Percentiles rank a stretch among this genome's conserved stretches.
phyloP scores from a whole-genome alignment of 2,113 vertebrate genomes.

The Alces alces region DNA sequence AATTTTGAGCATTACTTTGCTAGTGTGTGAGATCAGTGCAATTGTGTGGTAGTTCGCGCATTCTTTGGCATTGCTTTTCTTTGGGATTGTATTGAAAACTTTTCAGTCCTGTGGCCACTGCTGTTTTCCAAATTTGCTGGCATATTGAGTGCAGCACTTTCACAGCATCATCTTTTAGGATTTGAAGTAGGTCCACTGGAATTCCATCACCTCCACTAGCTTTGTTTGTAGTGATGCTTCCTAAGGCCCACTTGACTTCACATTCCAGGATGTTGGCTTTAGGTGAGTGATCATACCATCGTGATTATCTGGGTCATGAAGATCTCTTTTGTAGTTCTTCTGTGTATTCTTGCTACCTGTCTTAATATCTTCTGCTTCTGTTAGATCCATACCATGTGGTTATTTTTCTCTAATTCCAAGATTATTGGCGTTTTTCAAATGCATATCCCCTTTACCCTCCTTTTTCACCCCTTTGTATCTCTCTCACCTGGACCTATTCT shows the following conservation, averaged over 20 bases:
- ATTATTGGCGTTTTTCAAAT: not conserved
- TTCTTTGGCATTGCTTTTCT: not conserved
- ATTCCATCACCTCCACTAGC: not conserved
- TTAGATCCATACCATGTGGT: not conserved
- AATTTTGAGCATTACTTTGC: not conserved
- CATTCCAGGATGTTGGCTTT: not conserved
- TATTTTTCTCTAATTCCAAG: not conserved
- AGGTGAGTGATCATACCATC: not conserved
- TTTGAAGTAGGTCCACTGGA: not conserved
- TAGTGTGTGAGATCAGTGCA: not conserved
- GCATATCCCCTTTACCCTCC: not conserved
- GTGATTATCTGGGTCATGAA: not conserved
- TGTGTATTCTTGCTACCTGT: not conserved
- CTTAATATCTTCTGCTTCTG: not conserved
- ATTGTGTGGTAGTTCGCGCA: not conserved
- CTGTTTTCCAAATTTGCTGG: not conserved
- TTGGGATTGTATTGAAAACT: not conserved
- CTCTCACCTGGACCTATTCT: not conserved
- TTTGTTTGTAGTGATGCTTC: not conserved
- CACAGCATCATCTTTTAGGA: not conserved
- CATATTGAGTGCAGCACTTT: not conserved
- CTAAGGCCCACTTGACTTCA: not conserved
- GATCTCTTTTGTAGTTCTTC: not conserved
- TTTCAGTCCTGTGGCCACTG: not conserved
- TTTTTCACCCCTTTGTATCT: not conserved